Conservation (phyloP, 2,797 vertebrate species). For the Mormyrus proboscirostris region DNA sequence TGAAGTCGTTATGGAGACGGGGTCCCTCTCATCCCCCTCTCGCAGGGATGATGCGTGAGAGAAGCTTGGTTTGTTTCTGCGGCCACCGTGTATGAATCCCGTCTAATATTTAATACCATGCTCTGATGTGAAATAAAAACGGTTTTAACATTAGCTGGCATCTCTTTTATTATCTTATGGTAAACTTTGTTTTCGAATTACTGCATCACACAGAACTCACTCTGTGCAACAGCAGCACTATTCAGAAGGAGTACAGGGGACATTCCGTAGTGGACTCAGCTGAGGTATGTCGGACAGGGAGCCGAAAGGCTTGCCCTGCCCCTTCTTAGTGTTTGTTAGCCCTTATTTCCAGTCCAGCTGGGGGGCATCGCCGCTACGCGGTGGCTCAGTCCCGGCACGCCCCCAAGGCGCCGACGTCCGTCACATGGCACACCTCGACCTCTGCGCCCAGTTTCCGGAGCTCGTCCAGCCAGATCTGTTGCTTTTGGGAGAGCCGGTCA, state of each 20-base stretch:
- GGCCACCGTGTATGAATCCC: not conserved
- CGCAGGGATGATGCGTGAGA: not conserved
- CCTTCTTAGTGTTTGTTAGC: not conserved
- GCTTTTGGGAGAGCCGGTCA: slow-evolving; percentile 87
- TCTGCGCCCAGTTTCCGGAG: slow-evolving; percentile 76
- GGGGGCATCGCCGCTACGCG: not conserved
- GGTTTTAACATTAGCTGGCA: slow-evolving; percentile 12
- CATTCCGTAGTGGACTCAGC: not conserved
- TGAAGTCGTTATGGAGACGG: not conserved
- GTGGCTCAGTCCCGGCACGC: slow-evolving; percentile 47
- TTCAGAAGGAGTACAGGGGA: not conserved
- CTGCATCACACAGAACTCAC: not conserved
- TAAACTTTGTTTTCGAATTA: not conserved
- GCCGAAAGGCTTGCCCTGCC: not conserved
- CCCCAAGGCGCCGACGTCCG: slow-evolving; percentile 71
- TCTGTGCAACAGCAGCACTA: not conserved
- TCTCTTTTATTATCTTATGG: not conserved
- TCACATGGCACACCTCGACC: slow-evolving; percentile 91
- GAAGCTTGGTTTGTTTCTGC: not conserved
- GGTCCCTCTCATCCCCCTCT: not conserved
- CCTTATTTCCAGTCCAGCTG: not conserved
- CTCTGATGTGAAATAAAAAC: slow-evolving; percentile 14
- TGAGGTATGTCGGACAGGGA: not conserved
- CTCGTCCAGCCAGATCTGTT: slow-evolving; percentile 88
- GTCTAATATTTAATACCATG: slow-evolving; percentile 6